Evolutionary conservation across 2,113 vertebrate genomes (phyloP), one percentile per base, ranked within the genome.

Genomic region (Onychostruthus taczanowskii): DNA sequence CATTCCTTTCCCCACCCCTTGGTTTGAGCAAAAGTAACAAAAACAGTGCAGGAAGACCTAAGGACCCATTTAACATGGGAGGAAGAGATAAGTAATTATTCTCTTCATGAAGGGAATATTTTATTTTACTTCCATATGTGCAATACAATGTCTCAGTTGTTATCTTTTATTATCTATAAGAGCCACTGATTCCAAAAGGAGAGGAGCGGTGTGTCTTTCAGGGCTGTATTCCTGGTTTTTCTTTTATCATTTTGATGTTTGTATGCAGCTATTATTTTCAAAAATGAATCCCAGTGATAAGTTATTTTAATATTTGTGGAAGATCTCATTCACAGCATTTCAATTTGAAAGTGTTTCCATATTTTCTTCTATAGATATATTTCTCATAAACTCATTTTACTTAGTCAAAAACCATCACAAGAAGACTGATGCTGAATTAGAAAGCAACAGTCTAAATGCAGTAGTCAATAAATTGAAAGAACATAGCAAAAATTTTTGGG

Each of bases 1-100:
- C 0, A 0, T 62, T 37, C n/a, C 41, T 23, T 39, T 76, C 21
- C 17, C 4, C 13, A 4, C 2, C 4, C 10, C 27, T n/a, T 30
- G 11, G n/a, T 87, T 62, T 58, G 27, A 72, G 39, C 16, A 63
- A 58, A 94, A 79, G 35, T 35, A 62, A 61, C 16, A n/a, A 52
- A 79, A 83, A 19, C 16, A 43, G 16, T 0, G 3, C 31, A 52
- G 50, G 41, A 59, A 74, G n/a, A 14, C 28, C 17, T 37, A 43
- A 8, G 27, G 49, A 49, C 8, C 1, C 22, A 9, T 33, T 33
- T 56, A 35, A 41, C 4, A 5, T 21, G 23, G 22, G n/a, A 59
- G n/a, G 37, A 63, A 58, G n/a, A 78, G n/a, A 6, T 5, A 33
- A 82, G 30, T 62, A 41, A 41, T 39, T 56, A 44, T 69, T 46